Evolutionary conservation across 2,113 vertebrate species (phyloP), one percentile per base, ranked within the genome.

Genomic region (Tilapia sparmanii): DNA sequence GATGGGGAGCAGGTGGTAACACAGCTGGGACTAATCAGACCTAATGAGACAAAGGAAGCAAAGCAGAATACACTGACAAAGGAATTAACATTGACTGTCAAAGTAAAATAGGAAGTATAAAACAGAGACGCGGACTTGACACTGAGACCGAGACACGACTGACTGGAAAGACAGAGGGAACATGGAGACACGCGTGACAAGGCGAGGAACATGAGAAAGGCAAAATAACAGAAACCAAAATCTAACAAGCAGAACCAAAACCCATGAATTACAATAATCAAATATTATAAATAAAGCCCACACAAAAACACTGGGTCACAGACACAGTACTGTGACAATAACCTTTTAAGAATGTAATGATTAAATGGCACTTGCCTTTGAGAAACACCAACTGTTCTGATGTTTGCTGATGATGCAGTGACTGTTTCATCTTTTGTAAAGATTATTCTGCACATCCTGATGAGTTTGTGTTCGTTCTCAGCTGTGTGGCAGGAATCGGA

Each of bases 351-450:
- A 26, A 26, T 8, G 2, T 55, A 55, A 55, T 9, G 26, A 59
- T 29, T 59, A 59, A 59, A 59, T 16, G 55, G 8, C 55, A 1
- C 26, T 29, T 16, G 0, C 55, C 55, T 16, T 61, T 33, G 1
- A 3, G 18, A 38, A 66, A 66, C 33, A 38, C 33, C 0, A n/a
- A 38, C 61, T 66, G 6, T 38, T 0, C 33, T 22, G 61, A 66
- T 13, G 61, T 68, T 68, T 68, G 61, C 18, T 68, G 63, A 68
- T 4, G 33, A 68, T 15, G 35, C 63, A 9, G 63, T 13, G 63
- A 22, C 4, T 22, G 33, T 5, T 68, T 68, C 33, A 22, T 38
- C 0, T 68, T 22, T 8, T 22, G 0, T 13, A 38, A 38, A n/a
- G 33, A 38, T 38, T 68, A 13, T 13, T 68, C 10, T 68, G 33